A percentile compares a stretch with the other conserved stretches of the same genome.
Conservation (phyloP, 2,113 vertebrate genomes). For the Cinclus mexicanus region DNA sequence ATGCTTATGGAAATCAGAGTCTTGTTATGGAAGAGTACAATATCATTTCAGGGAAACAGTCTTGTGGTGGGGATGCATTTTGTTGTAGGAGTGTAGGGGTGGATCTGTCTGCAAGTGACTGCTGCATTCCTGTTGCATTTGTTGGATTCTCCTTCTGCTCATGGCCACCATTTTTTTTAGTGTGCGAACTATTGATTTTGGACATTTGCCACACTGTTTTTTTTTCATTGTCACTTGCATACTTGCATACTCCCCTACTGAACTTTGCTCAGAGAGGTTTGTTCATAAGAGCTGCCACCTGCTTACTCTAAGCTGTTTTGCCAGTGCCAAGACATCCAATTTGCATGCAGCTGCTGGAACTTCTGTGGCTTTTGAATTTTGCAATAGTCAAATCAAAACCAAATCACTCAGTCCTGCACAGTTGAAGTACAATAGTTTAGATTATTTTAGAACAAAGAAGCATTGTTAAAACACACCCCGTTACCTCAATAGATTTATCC, state of each 20-base stretch:
- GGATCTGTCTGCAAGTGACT: neutral
- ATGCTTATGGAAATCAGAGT: neutral
- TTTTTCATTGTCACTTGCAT: neutral
- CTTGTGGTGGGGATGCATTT: neutral
- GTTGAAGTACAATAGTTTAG: neutral
- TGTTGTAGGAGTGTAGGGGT: neutral
- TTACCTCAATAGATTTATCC: neutral
- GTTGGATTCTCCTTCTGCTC: neutral
- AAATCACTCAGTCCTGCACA: neutral
- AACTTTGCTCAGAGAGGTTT: neutral
- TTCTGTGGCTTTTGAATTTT: slow-evolving; percentile 38
- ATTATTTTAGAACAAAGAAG: neutral
- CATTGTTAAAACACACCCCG: neutral
- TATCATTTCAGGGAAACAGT: neutral
- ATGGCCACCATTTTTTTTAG: neutral
- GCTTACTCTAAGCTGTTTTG: neutral
- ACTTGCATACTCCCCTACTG: neutral
- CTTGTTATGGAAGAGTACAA: neutral
- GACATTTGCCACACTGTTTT: accelerated
- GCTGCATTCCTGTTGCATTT: neutral
- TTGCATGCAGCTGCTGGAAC: slow-evolving; percentile 60
- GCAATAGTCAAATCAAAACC: slow-evolving; percentile 63
- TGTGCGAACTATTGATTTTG: neutral
- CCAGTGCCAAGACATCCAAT: slow-evolving; percentile 8
- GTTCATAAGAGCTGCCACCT: neutral